Conservation (phyloP, 2,113 vertebrate species). For the Lanius ludovicianus region DNA sequence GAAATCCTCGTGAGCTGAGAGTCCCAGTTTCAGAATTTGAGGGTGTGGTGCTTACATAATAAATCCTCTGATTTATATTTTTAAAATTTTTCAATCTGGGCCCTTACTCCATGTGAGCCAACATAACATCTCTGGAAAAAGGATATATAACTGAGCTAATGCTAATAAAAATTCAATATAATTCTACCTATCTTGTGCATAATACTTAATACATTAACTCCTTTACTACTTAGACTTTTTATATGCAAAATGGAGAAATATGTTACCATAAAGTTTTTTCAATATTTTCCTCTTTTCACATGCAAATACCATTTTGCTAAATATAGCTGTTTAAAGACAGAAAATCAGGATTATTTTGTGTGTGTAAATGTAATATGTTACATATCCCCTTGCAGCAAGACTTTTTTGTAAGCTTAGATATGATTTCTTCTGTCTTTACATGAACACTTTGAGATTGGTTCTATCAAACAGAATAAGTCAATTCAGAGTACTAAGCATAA, state of each 20-base stretch:
- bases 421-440: neutral
- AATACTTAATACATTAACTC: neutral
- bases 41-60: neutral
- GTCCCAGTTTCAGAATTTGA: neutral
- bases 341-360: neutral
- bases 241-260: neutral
- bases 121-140: neutral
- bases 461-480: neutral
- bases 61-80: neutral
- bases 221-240: neutral
- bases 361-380: neutral
- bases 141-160: neutral
- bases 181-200: neutral
- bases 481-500: neutral
- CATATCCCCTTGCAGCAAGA: neutral
- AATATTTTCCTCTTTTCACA: neutral
- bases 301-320: neutral
- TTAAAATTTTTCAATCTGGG: neutral
- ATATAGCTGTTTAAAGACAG: neutral
- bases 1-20: neutral
- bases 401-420: neutral
- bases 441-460: neutral
- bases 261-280: neutral
- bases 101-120: neutral
- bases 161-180: neutral